Percentiles rank a stretch among this genome's conserved stretches.
phyloP scores from a whole-genome alignment of 2,888 invertebrate genomes.

The Cybosia mesomella region DNA sequence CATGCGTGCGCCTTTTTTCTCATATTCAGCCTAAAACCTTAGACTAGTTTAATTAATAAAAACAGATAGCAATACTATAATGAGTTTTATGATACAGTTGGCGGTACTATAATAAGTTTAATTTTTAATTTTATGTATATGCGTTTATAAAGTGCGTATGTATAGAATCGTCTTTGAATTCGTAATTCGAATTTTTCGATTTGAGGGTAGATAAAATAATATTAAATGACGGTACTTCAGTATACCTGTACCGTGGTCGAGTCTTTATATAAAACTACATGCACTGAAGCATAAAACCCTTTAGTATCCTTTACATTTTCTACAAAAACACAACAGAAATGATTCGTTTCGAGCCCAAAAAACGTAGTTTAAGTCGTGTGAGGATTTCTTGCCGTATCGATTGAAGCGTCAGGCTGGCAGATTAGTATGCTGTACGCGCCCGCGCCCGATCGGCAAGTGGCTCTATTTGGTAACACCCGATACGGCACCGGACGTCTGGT shows the following conservation, averaged over 20 bases:
- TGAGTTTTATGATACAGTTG: too few species aligned
- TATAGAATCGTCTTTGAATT: too few species aligned
- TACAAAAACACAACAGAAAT: neutral
- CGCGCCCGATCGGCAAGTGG: slow-evolving; percentile 63
- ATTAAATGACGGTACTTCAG: neutral
- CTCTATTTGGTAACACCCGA: slow-evolving; percentile 74
- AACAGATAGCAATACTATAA: too few species aligned
- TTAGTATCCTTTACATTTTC: neutral
- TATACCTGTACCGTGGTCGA: neutral
- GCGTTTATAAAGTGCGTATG: too few species aligned
- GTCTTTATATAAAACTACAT: neutral
- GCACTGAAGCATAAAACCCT: slow-evolving; percentile 17
- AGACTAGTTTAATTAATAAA: too few species aligned
- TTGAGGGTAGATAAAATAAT: neutral
- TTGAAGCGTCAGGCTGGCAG: slow-evolving; percentile 49
- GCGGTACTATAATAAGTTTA: too few species aligned
- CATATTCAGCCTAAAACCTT: too few species aligned
- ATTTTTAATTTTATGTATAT: too few species aligned
- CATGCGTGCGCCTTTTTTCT: too few species aligned
- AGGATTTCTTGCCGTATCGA: slow-evolving; percentile 70
- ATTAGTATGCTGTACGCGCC: slow-evolving; percentile 65
- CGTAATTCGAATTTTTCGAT: too few species aligned
- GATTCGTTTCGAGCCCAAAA: slow-evolving; percentile 48
- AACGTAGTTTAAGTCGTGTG: slow-evolving; percentile 62
- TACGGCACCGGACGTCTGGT: slow-evolving; percentile 74